Base-by-base conservation (phyloP, 2,797 vertebrate species). In the Parotocinclus haroldoi region DNA sequence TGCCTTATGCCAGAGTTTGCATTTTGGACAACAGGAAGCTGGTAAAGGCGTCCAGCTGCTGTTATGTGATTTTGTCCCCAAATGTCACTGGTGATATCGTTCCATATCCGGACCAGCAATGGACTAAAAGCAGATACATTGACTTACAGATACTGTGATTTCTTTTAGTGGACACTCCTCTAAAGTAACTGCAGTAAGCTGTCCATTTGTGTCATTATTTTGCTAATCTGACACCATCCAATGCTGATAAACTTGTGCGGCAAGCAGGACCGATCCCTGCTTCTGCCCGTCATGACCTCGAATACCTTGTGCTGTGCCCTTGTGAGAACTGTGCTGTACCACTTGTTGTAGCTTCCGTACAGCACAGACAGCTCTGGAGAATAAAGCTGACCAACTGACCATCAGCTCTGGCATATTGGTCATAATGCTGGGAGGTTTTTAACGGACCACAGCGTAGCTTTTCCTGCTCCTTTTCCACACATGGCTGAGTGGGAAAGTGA, bases 241-340 rank as follows among this genome's bases (percentile, higher is more conserved):
- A 19, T 63, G 13, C 18, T 50, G 10, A 38, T 68, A 58, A 76
- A 13, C 7, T 1, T 18, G 81, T 82, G 68, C 81, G 81, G 85
- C 82, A 77, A 81, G 81, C 63, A 62, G 59, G 48, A 48, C 63
- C 72, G 6, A 63, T 71, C 56, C 52, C 75, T 69, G 19, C 58
- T 76, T 70, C 64, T 50, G 65, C 56, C 49, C 63, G 46, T 56
- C 54, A 69, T 60, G 72, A 68, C 68, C 65, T 16, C 52, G 44
- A 76, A 64, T 54, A 63, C 59, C 73, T 53, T 70, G 11, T n/a
- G 66, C 44, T 79, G 57, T 79, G 61, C 64, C 65, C 71, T 83
- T 84, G 81, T 83, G 79, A 88, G 82, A 88, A 87, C 81, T 80
- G 69, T 82, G 80, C 81, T 82, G n/a, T n/a, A n/a, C n/a, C n/a